Evolutionary conservation across 35 echinoderm and acorn worm species (phyloP), one percentile per base, ranked within the genome.

Genomic region (Ophioderma brevispina): DNA sequence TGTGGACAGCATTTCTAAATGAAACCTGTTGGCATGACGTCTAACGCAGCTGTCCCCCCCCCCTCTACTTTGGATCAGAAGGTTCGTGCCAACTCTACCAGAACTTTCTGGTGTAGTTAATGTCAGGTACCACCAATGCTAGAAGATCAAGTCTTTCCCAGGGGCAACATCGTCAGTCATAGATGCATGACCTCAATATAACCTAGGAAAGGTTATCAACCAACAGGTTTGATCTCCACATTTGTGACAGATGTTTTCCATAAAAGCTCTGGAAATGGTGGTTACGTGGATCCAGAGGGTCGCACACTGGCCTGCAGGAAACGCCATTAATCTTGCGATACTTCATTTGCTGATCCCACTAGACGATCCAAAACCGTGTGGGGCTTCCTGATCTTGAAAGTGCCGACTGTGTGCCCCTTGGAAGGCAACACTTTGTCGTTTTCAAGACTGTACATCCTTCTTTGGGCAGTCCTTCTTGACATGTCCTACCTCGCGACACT

Each of bases 111-210:
- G 39, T 0, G 81, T 83, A 83, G 21, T 49, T 83, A 32, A 33
- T 46, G 17, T 39, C 4, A 31, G 81, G 81, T 39, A 83, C 81
- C 41, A 83, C 40, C n/a, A 83, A 83, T 32, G 81, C 40, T 49
- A 46, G 40, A 11, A 83, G 21, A 31, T 40, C 81, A 15, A 46
- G n/a, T 83, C 40, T 39, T 33, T 46, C 33, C 33, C 30, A 46
- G 40, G 14, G 4, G 34, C 31, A 46, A 83, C 50, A 17, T 39
- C 50, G 1, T 49, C 13, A 8, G 37, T 28, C 13, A 83, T 33
- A 31, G 81, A 46, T 17, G 41, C 17, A 46, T 46, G 5, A 46
- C 41, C 41, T 46, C 41, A 55, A 83, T 32, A 33, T 49, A 39
- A 15, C 81, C 81, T 28, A 83, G 33, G 42, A 49, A 43, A n/a